Percentiles rank a stretch among this genome's conserved stretches.
Conservation (phyloP, 2,113 vertebrate species). For the Peromyscus maniculatus region DNA sequence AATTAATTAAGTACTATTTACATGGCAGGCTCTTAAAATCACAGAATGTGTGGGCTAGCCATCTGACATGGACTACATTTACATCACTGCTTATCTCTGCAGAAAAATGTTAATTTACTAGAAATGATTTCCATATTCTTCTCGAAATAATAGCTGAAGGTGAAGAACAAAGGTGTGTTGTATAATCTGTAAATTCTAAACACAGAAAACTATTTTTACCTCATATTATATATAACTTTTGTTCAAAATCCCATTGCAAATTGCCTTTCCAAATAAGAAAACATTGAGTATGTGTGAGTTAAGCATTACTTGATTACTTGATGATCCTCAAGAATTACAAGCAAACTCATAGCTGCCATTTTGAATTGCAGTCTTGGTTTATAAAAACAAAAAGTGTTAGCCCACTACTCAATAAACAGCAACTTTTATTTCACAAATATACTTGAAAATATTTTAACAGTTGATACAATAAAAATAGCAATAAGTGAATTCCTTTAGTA, state of each 20-base stretch:
- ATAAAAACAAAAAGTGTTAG: background rate
- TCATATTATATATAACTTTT: background rate
- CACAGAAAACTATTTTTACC: slow-evolving; percentile 26
- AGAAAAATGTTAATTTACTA: slow-evolving; percentile 42
- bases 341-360: background rate
- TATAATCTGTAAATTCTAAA: slow-evolving; percentile 44
- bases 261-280: slow-evolving; percentile 18
- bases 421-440: slow-evolving; percentile 26
- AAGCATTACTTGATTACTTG: background rate
- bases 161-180: slow-evolving; percentile 20
- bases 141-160: background rate
- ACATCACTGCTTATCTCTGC: background rate
- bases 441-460: slow-evolving; percentile 50
- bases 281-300: slow-evolving; percentile 14
- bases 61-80: slow-evolving; percentile 8
- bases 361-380: slow-evolving; percentile 37
- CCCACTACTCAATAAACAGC: slow-evolving; percentile 33
- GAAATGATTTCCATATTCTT: slow-evolving; percentile 53
- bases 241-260: background rate
- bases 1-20: slow-evolving; percentile 12
- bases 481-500: background rate
- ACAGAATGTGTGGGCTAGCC: slow-evolving; percentile 36
- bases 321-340: background rate
- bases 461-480: background rate
- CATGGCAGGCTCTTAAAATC: background rate